These are phyloP conservation scores for Drosophila tripunctata DNA, from an alignment of 2,888 invertebrate genomes.

Conservation along the genomic window DNA sequence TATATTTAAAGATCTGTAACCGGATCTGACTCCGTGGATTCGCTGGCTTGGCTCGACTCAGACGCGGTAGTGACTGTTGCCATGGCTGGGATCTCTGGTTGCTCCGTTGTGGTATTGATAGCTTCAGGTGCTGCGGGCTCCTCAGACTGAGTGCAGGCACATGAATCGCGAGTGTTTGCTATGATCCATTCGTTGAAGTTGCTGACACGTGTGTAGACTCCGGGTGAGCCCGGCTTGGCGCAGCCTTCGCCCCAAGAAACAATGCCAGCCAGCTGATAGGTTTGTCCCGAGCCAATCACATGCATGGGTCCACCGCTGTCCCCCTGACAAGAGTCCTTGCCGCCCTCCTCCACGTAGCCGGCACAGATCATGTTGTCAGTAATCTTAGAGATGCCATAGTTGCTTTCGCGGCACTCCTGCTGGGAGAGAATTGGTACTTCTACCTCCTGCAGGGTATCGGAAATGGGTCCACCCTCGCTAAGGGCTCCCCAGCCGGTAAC, in stretches of 20 bases:
- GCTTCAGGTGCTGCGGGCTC: constrained; percentile 22
- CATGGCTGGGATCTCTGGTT: constrained; percentile 22
- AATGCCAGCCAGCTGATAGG: constrained; percentile 86
- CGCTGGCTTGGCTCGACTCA: constrained; percentile 10
- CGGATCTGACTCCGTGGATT: constrained; percentile 42
- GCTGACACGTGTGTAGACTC: constrained; percentile 93
- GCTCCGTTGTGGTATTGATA: constrained; percentile 27
- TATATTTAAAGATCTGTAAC: constrained; percentile 5
- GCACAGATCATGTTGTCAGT: constrained; percentile 84
- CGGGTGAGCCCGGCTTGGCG: constrained; percentile 88
- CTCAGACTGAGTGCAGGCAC: constrained; percentile 85
- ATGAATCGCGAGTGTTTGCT: constrained; percentile 88
- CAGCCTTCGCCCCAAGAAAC: constrained; percentile 87
- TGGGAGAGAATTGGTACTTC: constrained; percentile 89
- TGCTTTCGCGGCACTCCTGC: constrained; percentile 82
- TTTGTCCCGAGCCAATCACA: constrained; percentile 54
- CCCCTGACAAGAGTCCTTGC: constrained; percentile 83
- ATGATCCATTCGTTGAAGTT: constrained; percentile 89
- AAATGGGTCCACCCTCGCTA: constrained; percentile 88
- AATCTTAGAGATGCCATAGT: constrained; percentile 78
- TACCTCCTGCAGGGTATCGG: constrained; percentile 89
- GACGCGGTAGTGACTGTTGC: too few relatives aligned
- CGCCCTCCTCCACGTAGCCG: constrained; percentile 78
- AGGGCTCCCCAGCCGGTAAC: constrained; percentile 92
- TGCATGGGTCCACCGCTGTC: constrained; percentile 84